phyloP scores from a whole-genome alignment of 2,888 invertebrate species.

The Tinea pellionella region DNA sequence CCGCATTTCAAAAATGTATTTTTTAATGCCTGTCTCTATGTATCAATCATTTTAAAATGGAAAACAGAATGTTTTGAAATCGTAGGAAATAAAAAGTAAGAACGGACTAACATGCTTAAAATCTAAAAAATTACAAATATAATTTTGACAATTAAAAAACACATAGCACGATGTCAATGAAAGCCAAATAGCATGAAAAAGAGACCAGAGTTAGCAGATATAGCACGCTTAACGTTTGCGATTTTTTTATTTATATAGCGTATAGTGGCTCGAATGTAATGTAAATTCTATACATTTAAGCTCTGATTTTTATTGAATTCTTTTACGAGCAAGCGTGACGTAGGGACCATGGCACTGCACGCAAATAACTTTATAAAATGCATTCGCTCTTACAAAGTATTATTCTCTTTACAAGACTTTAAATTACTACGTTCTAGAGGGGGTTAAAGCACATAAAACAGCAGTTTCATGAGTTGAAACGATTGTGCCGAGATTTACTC shows the following conservation, averaged over 20 bases:
- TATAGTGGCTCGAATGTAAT: background rate
- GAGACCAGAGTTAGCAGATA: no score
- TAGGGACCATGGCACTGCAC: background rate
- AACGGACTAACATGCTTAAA: no score
- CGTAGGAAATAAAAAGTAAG: no score
- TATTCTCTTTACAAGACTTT: background rate
- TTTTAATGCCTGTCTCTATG: no score
- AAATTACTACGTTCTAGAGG: background rate
- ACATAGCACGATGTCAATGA: no score
- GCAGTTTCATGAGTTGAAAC: background rate
- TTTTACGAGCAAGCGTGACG: background rate
- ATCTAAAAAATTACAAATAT: no score
- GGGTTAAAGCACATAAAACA: background rate
- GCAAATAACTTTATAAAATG: background rate
- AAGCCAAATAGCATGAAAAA: no score
- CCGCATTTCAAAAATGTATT: no score
- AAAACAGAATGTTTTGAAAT: no score
- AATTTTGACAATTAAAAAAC: no score
- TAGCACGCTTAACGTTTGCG: no score
- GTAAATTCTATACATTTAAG: background rate
- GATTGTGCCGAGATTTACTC: background rate
- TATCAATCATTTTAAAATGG: no score
- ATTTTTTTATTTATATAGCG: background rate
- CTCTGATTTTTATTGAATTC: background rate
- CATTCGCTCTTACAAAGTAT: background rate